phyloP scores from a whole-genome alignment of 2,797 vertebrate genomes.

The Stomatorhinus walkeri region DNA sequence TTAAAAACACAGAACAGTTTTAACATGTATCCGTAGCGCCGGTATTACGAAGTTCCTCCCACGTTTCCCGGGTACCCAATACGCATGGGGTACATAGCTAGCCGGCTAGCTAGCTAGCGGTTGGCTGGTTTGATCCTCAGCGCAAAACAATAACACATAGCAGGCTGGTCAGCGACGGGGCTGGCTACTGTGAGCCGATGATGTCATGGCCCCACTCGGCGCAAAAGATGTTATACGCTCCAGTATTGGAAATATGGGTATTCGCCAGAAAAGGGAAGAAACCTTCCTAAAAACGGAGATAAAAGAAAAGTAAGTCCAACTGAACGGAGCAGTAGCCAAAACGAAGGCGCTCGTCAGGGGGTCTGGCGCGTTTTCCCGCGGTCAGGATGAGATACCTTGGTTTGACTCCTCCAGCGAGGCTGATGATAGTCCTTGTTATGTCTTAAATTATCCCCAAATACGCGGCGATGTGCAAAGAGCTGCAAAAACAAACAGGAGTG shows the following conservation, averaged over 20 bases:
- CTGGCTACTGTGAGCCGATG: not conserved
- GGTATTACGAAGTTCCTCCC: constrained; percentile 27
- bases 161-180: constrained; percentile 19
- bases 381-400: constrained; percentile 25
- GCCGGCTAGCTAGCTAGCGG: constrained; percentile 3
- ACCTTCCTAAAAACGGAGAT: not conserved
- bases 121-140: constrained; percentile 12
- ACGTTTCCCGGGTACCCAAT: constrained; percentile 28
- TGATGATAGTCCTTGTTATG: not conserved
- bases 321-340: constrained; percentile 42
- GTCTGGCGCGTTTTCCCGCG: constrained; percentile 46
- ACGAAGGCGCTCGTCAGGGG: constrained; percentile 45
- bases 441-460: not conserved
- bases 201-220: constrained; percentile 31
- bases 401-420: not conserved
- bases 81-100: constrained; percentile 15
- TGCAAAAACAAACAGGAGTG: constrained; percentile 57
- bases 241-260: constrained; percentile 31
- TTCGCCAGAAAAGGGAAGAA: not conserved
- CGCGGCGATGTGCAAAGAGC: constrained; percentile 17
- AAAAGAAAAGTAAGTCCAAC: not conserved
- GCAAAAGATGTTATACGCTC: constrained; percentile 40
- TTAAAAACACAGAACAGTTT: not conserved
- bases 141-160: constrained; percentile 26
- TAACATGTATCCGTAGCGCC: constrained; percentile 40